These are phyloP conservation scores for Congeria kusceri DNA, from an alignment of 2,888 invertebrate genomes.

Conservation along the genomic window DNA sequence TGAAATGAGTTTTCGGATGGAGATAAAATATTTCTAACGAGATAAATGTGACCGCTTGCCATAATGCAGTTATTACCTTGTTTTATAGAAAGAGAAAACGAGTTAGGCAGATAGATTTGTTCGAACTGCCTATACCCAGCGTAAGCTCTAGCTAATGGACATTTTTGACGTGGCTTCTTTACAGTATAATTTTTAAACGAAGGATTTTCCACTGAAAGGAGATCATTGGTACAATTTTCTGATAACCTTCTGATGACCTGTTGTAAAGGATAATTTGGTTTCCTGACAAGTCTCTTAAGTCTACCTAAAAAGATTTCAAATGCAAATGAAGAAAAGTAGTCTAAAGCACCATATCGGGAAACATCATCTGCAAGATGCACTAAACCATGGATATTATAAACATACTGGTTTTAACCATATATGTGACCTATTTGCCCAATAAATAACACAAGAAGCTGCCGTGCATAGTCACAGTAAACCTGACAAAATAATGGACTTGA, in stretches of 20 bases:
- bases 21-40: no score
- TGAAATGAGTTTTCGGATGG: no score
- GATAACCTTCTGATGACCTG: slow-evolving; percentile 49
- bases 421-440: slow-evolving; percentile 69
- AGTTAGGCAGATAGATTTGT: slow-evolving; percentile 2
- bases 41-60: no score
- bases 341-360: slow-evolving; percentile 75
- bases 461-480: slow-evolving; percentile 61
- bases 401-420: slow-evolving; percentile 79
- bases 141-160: slow-evolving; percentile 17
- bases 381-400: slow-evolving; percentile 82
- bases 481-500: slow-evolving; percentile 56
- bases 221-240: slow-evolving; percentile 18
- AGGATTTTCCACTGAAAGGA: not conserved
- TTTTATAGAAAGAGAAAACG: not conserved
- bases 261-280: slow-evolving; percentile 42
- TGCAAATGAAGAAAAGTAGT: slow-evolving; percentile 79
- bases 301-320: slow-evolving; percentile 81
- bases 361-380: slow-evolving; percentile 82
- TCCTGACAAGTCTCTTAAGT: slow-evolving; percentile 50
- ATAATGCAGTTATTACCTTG: not conserved
- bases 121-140: slow-evolving; percentile 7
- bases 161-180: slow-evolving; percentile 14
- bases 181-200: slow-evolving; percentile 8
- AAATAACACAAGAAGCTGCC: slow-evolving; percentile 68